Evolutionary conservation across 1,140 invertebrate genomes (phyloP).

Genomic region (Steinernema feltiae): DNA sequence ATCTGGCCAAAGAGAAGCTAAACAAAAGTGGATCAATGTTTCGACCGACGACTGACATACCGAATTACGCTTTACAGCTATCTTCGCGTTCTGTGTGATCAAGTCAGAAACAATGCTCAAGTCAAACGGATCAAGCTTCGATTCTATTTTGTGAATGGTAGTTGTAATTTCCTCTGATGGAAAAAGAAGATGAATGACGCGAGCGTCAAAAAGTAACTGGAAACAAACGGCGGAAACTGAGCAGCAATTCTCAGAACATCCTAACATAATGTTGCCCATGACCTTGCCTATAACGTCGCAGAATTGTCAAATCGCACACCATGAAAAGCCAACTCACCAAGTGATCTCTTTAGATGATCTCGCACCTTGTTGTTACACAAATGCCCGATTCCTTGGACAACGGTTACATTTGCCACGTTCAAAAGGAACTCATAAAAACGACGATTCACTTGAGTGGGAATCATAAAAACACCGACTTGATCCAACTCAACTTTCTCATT

Average conservation of each 20-base stretch:
- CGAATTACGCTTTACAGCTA: not conserved
- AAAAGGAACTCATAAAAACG: not conserved
- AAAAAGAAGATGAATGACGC: not conserved
- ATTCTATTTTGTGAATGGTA: not conserved
- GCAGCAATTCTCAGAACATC: not conserved
- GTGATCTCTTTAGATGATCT: not conserved
- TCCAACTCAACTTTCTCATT: not conserved
- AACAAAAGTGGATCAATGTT: not conserved
- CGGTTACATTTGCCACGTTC: not conserved
- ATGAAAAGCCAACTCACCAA: not conserved
- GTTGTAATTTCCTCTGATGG: not conserved
- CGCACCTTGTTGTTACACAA: not conserved
- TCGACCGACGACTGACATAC: not conserved
- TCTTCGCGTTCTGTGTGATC: not conserved
- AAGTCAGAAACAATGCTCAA: slow-evolving; percentile 1
- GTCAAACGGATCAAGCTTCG: not conserved
- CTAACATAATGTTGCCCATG: not conserved
- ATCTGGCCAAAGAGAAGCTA: not conserved
- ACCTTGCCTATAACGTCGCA: not conserved
- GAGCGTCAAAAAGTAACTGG: not conserved
- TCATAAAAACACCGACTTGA: not conserved
- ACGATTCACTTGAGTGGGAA: not conserved
- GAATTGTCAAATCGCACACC: too few relatives aligned
- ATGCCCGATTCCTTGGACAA: not conserved
- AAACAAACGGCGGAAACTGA: not conserved